phyloP scores from a whole-genome alignment of 2,113 vertebrate species.

The Chaetodon trifascialis region DNA sequence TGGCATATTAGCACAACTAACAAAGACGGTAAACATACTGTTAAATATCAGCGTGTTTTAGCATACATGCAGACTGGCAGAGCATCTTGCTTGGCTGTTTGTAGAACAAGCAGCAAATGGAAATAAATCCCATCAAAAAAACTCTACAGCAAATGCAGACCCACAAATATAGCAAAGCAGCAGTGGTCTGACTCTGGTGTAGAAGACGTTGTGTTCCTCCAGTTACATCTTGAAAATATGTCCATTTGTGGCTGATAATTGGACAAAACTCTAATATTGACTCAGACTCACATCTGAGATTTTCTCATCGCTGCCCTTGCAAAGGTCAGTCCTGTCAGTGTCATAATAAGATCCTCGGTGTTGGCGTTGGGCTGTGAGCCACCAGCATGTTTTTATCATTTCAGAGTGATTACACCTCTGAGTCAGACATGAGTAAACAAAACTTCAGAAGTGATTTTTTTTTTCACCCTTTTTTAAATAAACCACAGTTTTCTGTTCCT shows the following conservation, averaged over 20 bases:
- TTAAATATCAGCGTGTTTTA: too few relatives aligned
- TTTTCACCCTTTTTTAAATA: neutral
- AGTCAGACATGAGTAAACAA: constrained; percentile 41
- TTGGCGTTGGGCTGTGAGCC: neutral
- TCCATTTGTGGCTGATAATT: neutral
- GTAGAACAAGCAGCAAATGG: neutral
- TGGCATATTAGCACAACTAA: too few relatives aligned
- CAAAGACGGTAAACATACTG: too few relatives aligned
- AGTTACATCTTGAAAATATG: neutral
- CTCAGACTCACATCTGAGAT: constrained; percentile 3
- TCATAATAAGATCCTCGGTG: constrained; percentile 13
- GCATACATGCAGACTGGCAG: neutral
- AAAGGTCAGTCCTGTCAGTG: constrained; percentile 33
- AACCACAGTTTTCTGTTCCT: constrained; percentile 23
- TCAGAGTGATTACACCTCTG: constrained; percentile 28
- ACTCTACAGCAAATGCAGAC: neutral
- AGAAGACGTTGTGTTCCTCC: neutral
- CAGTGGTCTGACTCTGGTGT: neutral
- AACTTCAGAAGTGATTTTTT: constrained; percentile 4
- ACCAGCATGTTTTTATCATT: constrained; percentile 13
- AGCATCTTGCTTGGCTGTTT: neutral
- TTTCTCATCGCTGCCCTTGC: neutral
- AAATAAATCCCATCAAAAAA: neutral
- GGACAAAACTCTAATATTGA: neutral
- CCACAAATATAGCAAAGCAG: neutral